Base-by-base conservation (phyloP, 2,888 invertebrate species). In the Coremacera marginata region DNA sequence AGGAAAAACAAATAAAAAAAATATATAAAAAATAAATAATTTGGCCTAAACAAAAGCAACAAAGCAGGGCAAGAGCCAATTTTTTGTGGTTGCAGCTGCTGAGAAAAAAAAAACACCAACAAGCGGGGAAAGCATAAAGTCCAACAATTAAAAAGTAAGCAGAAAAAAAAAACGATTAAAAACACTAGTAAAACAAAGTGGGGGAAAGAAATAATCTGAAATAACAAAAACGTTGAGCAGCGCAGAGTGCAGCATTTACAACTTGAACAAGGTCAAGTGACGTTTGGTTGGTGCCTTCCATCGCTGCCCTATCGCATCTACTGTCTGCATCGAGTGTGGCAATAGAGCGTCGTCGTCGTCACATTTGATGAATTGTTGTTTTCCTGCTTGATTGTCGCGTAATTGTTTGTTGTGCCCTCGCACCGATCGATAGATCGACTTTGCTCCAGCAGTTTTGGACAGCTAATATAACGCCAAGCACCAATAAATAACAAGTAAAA, bases 241-340 rank as follows among this genome's bases (percentile, higher is more conserved):
- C 72, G 44, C n/a, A 62, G 73, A 79, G 51, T 52, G 51, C 51
- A 73, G 63, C 74, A 76, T 25, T 77, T 72, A 77, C 76, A 78
- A 75, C 73, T 68, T 76, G 77, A 80, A 78, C 81, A 82, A 81
- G 82, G 82, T 81, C 82, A 82, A 80, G 78, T 80, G 79, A 81
- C 79, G 79, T 79, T 78, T 79, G 51, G 52, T 76, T 70, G 31
- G 51, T 62, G 49, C 49, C 49, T 16, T n/a, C 70, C 70, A 51
- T 14, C 51, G 62, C 55, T 51, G 51, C 34, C 3, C 37, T 51
- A 25, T 27, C 14, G 16, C 31, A 11, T 14, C 31, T 31, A 70
- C 67, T 51, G 44, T 37, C 72, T 72, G 31, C 37, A 49, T 31
- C 63, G 44, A 19, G 8, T 34, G 51, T 63, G 44, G 63, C 22